Evolutionary conservation across 2,797 vertebrate genomes (phyloP).

Genomic region (Chrysolophus pictus): DNA sequence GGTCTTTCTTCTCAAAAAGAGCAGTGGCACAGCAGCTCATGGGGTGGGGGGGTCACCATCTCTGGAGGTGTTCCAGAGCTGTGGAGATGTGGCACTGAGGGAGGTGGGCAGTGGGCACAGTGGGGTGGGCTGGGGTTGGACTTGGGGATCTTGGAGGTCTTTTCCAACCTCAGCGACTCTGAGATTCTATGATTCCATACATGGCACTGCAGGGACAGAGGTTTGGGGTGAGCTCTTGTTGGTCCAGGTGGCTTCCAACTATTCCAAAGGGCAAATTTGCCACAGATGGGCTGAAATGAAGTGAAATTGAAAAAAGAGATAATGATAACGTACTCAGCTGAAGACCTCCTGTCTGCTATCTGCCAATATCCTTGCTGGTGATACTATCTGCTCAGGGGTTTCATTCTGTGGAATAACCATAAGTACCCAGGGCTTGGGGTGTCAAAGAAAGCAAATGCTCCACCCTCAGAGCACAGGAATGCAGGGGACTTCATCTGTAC

Average conservation of each 20-base stretch:
- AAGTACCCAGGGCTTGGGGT: not conserved
- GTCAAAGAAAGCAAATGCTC: not conserved
- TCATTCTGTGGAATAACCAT: not conserved
- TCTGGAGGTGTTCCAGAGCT: no score
- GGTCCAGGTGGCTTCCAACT: slow-evolving; percentile 27
- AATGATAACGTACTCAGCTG: not conserved
- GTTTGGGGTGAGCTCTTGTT: not conserved
- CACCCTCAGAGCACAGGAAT: not conserved
- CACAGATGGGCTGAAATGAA: slow-evolving; percentile 32
- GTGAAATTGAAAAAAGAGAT: not conserved
- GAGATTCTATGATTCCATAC: no score
- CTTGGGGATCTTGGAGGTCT: no score
- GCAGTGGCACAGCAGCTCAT: no score
- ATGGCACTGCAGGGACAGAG: not conserved
- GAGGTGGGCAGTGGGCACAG: no score
- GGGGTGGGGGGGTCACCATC: no score
- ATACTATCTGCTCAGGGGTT: not conserved
- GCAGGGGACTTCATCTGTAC: not conserved
- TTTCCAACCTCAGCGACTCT: no score
- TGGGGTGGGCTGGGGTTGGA: no score
- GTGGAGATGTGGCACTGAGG: no score
- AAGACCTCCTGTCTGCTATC: not conserved
- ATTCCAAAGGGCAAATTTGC: not conserved
- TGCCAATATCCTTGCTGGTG: not conserved
- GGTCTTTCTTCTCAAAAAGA: no score